Percentiles rank a stretch among this genome's conserved stretches.
Evolutionary conservation across 2,113 vertebrate species (phyloP).

Genomic region (Cryptotis parvus): DNA sequence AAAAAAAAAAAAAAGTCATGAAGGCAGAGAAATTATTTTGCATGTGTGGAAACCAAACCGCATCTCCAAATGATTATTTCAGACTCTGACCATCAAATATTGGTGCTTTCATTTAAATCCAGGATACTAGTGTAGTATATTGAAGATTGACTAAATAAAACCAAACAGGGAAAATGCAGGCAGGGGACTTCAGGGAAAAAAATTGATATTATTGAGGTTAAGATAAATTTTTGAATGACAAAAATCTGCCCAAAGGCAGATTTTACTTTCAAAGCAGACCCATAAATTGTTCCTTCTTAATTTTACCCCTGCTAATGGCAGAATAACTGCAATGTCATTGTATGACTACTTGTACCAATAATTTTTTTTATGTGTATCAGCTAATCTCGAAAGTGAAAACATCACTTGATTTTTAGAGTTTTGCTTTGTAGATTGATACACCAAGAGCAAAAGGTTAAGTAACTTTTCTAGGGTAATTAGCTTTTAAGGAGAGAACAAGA

Average conservation of each 20-base stretch:
- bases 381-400: neutral
- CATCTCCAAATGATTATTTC: too few relatives aligned
- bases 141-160: conserved; percentile 8
- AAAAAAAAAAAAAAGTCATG: too few relatives aligned
- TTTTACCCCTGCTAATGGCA: neutral
- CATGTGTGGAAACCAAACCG: neutral
- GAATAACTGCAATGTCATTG: neutral
- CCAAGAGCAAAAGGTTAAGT: neutral
- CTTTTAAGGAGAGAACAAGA: conserved; percentile 38
- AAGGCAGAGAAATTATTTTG: neutral
- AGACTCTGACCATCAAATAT: neutral
- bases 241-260: neutral
- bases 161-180: conserved; percentile 7
- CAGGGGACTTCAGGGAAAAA: conserved; percentile 5
- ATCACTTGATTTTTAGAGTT: conserved; percentile 48
- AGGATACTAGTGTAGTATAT: neutral
- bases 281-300: neutral
- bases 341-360: neutral
- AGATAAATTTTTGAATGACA: neutral
- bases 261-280: neutral
- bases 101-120: neutral
- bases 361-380: neutral
- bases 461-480: neutral
- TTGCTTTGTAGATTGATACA: neutral
- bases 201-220: neutral